Evolutionary conservation across 2,888 invertebrate species (phyloP), one percentile per base, ranked within the genome.

Genomic region (Apomyelois bistriatella): DNA sequence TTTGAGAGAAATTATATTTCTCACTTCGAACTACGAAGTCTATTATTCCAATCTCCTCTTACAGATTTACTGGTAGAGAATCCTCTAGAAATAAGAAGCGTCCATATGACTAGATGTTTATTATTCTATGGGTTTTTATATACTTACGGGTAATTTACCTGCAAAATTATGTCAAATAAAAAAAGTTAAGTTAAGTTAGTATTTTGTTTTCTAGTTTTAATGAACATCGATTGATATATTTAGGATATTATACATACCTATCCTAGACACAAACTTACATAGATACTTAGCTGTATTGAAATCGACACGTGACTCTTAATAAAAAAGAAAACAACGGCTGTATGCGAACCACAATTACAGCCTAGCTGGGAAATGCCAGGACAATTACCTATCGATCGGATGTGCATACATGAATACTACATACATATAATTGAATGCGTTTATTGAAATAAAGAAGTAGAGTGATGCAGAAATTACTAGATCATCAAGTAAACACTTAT

Each of bases 331-430:
- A 50, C 30, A 35, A 32, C 30, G 28, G 13, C 38, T 38, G 15
- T 28, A 32, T 28, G 46, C 41, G 60, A 61, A 62, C 60, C 67
- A 62, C 72, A 73, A 77, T 78, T 78, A 77, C 61, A 57, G 58
- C 53, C 67, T 72, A 72, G 54, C 68, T 62, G 72, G 75, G 69
- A 73, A 80, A 78, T 74, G 64, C 72, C 70, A 70, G 60, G 57
- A 67, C 71, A 69, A 79, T 78, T 78, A 75, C 61, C 64, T 61
- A 73, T 77, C 74, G 74, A 76, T 69, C 67, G 61, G 58, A 59
- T 65, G 43, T 43, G 13, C 43, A 3, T 40, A 15, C 13, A 48
- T 48, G 36, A 49, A 38, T 40, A 49, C 49, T 49, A 22, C 28
- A 49, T 28, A 49, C 22, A 15, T 17, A 1, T 32, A 38, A 49